Percentiles rank a stretch among this genome's conserved stretches.
phyloP scores from a whole-genome alignment of 2,888 invertebrate genomes.

The Hydrotaea diabolus region DNA sequence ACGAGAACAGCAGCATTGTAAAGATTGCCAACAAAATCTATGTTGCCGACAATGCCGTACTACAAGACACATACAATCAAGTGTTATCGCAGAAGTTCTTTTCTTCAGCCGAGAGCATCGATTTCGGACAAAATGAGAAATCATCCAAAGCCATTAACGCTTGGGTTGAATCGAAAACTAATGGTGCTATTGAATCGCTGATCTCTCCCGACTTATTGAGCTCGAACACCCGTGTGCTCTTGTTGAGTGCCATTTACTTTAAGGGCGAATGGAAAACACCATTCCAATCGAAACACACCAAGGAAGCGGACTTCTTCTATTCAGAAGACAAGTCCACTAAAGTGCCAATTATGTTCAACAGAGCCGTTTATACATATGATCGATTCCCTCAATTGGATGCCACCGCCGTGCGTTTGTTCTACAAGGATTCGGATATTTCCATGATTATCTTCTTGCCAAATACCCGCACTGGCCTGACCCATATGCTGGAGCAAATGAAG shows the following conservation, averaged over 20 bases:
- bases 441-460: conserved; percentile 86
- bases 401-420: conserved; percentile 85
- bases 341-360: conserved; percentile 87
- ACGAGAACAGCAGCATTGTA: conserved; percentile 73
- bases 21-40: conserved; percentile 89
- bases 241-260: conserved; percentile 93
- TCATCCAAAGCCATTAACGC: conserved; percentile 86
- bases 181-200: conserved; percentile 89
- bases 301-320: conserved; percentile 85
- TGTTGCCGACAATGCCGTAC: too few relatives aligned
- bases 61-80: conserved; percentile 83
- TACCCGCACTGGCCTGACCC: too few relatives aligned
- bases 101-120: conserved; percentile 84
- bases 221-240: conserved; percentile 84
- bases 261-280: conserved; percentile 88
- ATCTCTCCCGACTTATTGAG: conserved; percentile 83
- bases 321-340: conserved; percentile 80
- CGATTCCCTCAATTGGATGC: conserved; percentile 70
- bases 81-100: conserved; percentile 84
- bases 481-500: too few relatives aligned
- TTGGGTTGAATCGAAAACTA: conserved; percentile 91
- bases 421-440: conserved; percentile 85
- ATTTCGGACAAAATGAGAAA: conserved; percentile 83
- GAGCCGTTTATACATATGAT: conserved; percentile 70
- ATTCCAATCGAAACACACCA: conserved; percentile 84